phyloP scores from a whole-genome alignment of 2,797 vertebrate genomes.

The Intellagama lesueurii region DNA sequence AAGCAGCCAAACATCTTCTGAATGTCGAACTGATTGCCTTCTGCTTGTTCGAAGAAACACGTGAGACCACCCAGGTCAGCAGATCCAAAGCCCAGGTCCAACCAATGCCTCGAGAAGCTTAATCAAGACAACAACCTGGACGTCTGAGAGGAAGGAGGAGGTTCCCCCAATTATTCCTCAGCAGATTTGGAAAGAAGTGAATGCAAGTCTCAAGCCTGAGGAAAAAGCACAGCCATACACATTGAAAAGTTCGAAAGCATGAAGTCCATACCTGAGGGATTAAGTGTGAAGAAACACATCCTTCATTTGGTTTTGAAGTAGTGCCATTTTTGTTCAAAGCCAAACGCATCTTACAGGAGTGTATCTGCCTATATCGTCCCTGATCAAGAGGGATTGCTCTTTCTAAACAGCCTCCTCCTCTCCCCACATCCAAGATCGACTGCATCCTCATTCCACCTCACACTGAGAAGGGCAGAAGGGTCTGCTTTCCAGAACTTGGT shows the following conservation, averaged over 20 bases:
- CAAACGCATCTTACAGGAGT: not conserved
- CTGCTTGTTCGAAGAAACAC: not conserved
- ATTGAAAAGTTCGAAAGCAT: not conserved
- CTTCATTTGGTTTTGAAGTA: constrained; percentile 14
- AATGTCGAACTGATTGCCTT: not conserved
- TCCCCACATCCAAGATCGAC: not conserved
- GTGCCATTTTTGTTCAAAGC: not conserved
- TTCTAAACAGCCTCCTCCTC: not conserved
- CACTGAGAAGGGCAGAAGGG: not conserved
- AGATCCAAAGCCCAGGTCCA: not conserved
- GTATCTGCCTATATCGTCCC: constrained; percentile 2
- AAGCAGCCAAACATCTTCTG: not conserved
- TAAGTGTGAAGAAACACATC: not conserved
- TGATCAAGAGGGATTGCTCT: constrained; percentile 15
- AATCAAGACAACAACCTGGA: not conserved
- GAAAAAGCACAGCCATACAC: no score
- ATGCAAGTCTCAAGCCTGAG: not conserved
- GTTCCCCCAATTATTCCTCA: not conserved
- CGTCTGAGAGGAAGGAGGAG: no score
- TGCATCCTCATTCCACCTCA: constrained; percentile 21
- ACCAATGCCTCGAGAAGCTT: not conserved
- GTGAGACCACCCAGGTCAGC: not conserved
- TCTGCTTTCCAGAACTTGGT: constrained; percentile 13
- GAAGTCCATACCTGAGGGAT: not conserved
- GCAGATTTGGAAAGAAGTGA: not conserved